Base-by-base conservation (phyloP, 2,113 vertebrate species). In the Eurystomus gularis region DNA sequence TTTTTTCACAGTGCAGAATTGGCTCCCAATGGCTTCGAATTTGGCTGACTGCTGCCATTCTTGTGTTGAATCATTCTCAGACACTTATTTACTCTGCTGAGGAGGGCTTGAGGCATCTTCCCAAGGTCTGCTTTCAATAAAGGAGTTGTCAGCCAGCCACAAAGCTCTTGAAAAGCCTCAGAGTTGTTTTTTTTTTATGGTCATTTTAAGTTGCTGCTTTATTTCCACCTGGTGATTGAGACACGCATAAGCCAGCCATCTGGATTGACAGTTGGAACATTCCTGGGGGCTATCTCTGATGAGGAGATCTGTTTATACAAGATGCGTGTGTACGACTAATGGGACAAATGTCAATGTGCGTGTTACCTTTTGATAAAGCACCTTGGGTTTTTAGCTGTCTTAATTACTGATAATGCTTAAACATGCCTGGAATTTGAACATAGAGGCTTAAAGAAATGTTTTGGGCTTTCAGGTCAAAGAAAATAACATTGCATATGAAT, bases 391-490 rank as follows among this genome's bases (percentile, higher is more conserved):
- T 96, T 82, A 66, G 40, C 93, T 81, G 31, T 79, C 44, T 82
- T 57, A 46, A 19, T 61, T 82, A 48, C 20, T 46, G 35, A 73
- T n/a, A 33, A 4, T 42, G 21, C 33, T 77, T 66, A 69, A 46
- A 90, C 39, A 10, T 40, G 57, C 37, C 60, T 80, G 57, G 37
- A 62, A 68, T 81, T 88, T 86, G 68, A 83, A 61, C 72, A 23
- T 49, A 44, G 37, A 51, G 42, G 9, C 39, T 92, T 88, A 95
- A 90, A 31, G 35, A 76, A 92, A 93, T 79, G 24, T 65, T 70
- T 83, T 86, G 86, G 78, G 55, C n/a, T 76, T 94, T 39, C 97
- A 99, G 99, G 99, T 99, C 84, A 99, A 98, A 93, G 99, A 99
- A 98, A 99, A 99, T 21, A 98, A 98, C 24, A 94, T 98, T 39